Evolutionary conservation across 2,888 invertebrate genomes (phyloP).

Genomic region (Philereme transversata): DNA sequence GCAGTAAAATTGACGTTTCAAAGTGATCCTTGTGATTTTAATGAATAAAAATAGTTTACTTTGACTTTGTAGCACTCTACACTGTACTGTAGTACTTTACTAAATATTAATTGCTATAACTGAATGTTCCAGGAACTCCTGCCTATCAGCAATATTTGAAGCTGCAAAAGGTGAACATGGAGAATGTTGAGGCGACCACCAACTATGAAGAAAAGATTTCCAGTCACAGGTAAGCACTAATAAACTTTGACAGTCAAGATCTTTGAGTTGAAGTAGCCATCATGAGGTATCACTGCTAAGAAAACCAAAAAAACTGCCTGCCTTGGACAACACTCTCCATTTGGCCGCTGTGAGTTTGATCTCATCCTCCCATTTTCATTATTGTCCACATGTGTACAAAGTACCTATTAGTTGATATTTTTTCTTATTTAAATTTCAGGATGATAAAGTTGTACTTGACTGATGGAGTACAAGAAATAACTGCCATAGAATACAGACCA

Average conservation of each 20-base stretch:
- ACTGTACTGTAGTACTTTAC: too few relatives aligned
- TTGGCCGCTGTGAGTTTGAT: too few relatives aligned
- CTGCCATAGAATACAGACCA: constrained; percentile 88
- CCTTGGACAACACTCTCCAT: too few relatives aligned
- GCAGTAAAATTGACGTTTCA: too few relatives aligned
- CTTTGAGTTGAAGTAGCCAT: too few relatives aligned
- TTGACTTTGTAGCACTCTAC: too few relatives aligned
- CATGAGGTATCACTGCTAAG: too few relatives aligned
- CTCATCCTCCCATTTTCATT: too few relatives aligned
- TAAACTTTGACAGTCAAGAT: background rate
- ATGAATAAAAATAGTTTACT: too few relatives aligned
- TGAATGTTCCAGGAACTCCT: constrained; percentile 65
- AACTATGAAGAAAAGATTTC: constrained; percentile 72
- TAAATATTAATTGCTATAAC: background rate
- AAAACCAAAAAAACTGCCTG: too few relatives aligned
- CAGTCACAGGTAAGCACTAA: constrained; percentile 56
- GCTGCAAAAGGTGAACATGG: constrained; percentile 77
- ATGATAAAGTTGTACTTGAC: constrained; percentile 89
- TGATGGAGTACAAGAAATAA: constrained; percentile 88
- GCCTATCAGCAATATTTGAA: constrained; percentile 85
- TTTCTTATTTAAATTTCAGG: constrained; percentile 61
- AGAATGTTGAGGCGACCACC: constrained; percentile 81
- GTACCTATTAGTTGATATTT: too few relatives aligned
- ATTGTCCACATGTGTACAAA: background rate
- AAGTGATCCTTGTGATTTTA: too few relatives aligned